These are phyloP conservation scores for Conchocele bisecta DNA, from an alignment of 2,888 invertebrate genomes.

Conservation along the genomic window DNA sequence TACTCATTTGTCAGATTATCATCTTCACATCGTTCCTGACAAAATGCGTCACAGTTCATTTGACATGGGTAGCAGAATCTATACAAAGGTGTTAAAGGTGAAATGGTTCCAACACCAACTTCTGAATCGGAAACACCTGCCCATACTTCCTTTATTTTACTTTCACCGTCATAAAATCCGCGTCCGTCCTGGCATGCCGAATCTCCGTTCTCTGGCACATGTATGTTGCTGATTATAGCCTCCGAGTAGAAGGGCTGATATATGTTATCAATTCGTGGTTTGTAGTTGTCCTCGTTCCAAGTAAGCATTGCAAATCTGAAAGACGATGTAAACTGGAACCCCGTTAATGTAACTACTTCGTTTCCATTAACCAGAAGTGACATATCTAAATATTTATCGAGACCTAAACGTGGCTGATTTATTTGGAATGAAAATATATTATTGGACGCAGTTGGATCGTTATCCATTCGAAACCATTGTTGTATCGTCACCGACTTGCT, in stretches of 20 bases:
- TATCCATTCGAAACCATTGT: slow-evolving; percentile 30
- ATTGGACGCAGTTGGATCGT: slow-evolving; percentile 25
- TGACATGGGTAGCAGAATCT: slow-evolving; percentile 48
- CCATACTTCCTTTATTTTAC: slow-evolving; percentile 58
- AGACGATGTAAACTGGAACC: slow-evolving; percentile 17
- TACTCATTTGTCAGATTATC: slow-evolving; percentile 8
- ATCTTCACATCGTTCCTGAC: slow-evolving; percentile 25
- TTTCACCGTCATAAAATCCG: slow-evolving; percentile 55
- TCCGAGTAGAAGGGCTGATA: slow-evolving; percentile 48
- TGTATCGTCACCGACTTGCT: slow-evolving; percentile 23
- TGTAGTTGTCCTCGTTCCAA: slow-evolving; percentile 52
- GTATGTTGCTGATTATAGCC: slow-evolving; percentile 19
- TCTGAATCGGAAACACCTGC: slow-evolving; percentile 48
- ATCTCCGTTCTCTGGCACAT: slow-evolving; percentile 27
- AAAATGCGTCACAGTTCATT: slow-evolving; percentile 26
- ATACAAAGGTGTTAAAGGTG: slow-evolving; percentile 11
- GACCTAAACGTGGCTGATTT: slow-evolving; percentile 5
- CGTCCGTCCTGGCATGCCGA: slow-evolving; percentile 49
- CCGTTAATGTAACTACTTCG: slow-evolving; percentile 30
- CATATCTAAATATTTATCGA: slow-evolving; percentile 17
- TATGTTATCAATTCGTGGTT: slow-evolving; percentile 46
- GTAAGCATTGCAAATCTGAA: slow-evolving; percentile 21
- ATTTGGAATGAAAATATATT: slow-evolving; percentile 20
- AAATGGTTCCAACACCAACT: slow-evolving; percentile 33
- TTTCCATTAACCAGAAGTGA: slow-evolving; percentile 31